Conservation (phyloP, 2,888 invertebrate genomes). For the Leptothorax acervorum region DNA sequence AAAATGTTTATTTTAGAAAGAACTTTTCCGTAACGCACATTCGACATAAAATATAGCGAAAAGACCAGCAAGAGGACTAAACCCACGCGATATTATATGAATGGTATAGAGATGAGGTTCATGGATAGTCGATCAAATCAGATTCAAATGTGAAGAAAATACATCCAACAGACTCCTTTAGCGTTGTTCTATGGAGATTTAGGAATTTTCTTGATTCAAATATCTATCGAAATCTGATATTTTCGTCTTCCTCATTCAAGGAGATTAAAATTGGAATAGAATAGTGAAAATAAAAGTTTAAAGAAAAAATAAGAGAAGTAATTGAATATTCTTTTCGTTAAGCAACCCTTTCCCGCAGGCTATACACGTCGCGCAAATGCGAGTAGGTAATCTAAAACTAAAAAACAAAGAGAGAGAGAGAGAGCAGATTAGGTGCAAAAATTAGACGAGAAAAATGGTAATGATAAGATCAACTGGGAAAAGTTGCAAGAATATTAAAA, state of each 20-base stretch:
- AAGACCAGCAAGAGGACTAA: neutral
- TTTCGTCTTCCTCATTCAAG: neutral
- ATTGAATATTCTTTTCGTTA: neutral
- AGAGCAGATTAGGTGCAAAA: neutral
- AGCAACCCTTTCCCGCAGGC: neutral
- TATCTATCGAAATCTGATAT: neutral
- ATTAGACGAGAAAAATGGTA: neutral
- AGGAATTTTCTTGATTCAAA: neutral
- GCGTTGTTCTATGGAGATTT: neutral
- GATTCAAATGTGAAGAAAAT: neutral
- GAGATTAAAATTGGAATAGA: neutral
- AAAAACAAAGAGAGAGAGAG: neutral
- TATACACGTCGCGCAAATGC: neutral
- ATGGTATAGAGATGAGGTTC: neutral
- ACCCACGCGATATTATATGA: neutral
- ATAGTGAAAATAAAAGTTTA: neutral
- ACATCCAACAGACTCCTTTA: neutral
- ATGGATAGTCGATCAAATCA: neutral
- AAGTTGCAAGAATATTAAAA: neutral
- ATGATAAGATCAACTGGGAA: neutral
- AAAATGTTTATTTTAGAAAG: conserved; percentile 6
- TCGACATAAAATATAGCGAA: neutral
- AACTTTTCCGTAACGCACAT: neutral
- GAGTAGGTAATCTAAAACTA: neutral
- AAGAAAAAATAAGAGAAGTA: neutral